Percentiles rank a stretch among this genome's conserved stretches.
phyloP scores from a whole-genome alignment of 2,888 invertebrate species.

The Cacoxenus indagator region DNA sequence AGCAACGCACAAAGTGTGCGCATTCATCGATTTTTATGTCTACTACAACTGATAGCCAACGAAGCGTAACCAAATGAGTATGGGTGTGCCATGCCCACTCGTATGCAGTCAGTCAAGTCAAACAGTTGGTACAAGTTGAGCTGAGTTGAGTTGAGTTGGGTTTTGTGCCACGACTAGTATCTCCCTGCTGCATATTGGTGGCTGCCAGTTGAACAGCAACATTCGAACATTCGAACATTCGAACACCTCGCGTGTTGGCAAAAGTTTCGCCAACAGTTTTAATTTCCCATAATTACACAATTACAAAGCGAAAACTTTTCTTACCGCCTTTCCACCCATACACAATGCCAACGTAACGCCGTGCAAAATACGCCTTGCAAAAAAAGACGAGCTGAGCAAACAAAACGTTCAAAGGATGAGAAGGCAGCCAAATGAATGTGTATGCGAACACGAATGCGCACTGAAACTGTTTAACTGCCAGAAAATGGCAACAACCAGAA shows the following conservation, averaged over 20 bases:
- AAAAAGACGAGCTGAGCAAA: slow-evolving; percentile 34
- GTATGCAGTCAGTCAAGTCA: not conserved
- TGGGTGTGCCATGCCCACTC: not conserved
- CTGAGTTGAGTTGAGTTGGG: not conserved
- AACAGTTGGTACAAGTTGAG: not conserved
- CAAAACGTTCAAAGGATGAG: slow-evolving; percentile 33
- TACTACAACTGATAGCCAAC: slow-evolving; percentile 5
- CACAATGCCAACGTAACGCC: slow-evolving; percentile 20
- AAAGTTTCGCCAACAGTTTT: slow-evolving; percentile 63
- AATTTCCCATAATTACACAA: slow-evolving; percentile 65
- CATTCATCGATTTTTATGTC: slow-evolving; percentile 19
- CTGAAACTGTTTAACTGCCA: slow-evolving; percentile 46
- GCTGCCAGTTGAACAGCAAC: slow-evolving; percentile 3
- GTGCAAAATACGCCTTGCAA: slow-evolving; percentile 45
- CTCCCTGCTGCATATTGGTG: not conserved
- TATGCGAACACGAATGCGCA: slow-evolving; percentile 5
- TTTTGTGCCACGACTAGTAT: not conserved
- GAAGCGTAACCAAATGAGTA: not conserved
- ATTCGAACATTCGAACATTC: not conserved
- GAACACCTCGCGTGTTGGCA: slow-evolving; percentile 44
- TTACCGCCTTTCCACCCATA: slow-evolving; percentile 48
- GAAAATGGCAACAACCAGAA: not conserved
- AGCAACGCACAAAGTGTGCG: slow-evolving; percentile 12
- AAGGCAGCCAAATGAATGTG: slow-evolving; percentile 7
- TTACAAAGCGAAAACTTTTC: slow-evolving; percentile 63